Evolutionary conservation across 2,888 invertebrate species (phyloP).

Genomic region (Adelphocoris suturalis): DNA sequence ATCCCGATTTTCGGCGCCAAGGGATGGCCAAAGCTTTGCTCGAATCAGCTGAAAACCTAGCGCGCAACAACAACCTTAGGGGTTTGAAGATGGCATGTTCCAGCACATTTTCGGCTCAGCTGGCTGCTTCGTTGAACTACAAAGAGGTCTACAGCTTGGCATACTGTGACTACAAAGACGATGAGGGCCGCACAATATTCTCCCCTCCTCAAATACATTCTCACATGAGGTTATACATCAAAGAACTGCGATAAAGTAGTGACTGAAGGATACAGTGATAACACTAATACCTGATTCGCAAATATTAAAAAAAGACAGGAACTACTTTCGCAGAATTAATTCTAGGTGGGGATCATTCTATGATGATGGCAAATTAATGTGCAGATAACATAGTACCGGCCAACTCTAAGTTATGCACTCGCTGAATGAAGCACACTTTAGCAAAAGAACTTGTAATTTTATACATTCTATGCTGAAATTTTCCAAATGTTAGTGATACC

Average conservation of each 20-base stretch:
- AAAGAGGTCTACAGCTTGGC: constrained; percentile 45
- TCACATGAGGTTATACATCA: constrained; percentile 58
- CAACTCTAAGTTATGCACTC: too few species aligned
- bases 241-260: neutral
- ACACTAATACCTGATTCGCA: too few species aligned
- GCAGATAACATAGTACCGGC: too few species aligned
- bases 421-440: too few species aligned
- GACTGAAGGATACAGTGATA: too few species aligned
- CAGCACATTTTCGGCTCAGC: constrained; percentile 56
- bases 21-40: constrained; percentile 68
- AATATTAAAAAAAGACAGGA: too few species aligned
- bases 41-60: constrained; percentile 60
- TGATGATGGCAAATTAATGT: too few species aligned
- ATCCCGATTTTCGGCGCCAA: constrained; percentile 53
- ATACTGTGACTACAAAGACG: constrained; percentile 67
- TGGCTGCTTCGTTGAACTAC: constrained; percentile 56
- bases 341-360: too few species aligned
- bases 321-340: too few species aligned
- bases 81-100: constrained; percentile 70
- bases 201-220: constrained; percentile 62
- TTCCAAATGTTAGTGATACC: too few species aligned
- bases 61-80: constrained; percentile 44
- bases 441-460: too few species aligned
- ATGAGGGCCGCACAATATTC: constrained; percentile 46
- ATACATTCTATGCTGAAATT: too few species aligned